These are phyloP conservation scores for Panzeria rudis DNA, from an alignment of 2,888 invertebrate species.

Conservation along the genomic window DNA sequence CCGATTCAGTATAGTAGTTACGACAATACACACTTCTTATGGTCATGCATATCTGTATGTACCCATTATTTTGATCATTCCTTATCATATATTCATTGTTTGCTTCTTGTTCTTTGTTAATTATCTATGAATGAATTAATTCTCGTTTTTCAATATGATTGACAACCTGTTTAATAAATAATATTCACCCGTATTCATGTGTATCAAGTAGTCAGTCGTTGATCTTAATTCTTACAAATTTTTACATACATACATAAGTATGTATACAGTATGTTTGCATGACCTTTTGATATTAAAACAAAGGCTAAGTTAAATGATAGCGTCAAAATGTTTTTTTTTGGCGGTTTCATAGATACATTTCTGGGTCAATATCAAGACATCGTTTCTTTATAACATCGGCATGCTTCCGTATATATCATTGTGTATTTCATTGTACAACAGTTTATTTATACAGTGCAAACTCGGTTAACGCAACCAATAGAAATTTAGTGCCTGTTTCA, in stretches of 20 bases:
- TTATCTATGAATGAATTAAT: conserved; percentile 11
- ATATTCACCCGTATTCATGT: neutral
- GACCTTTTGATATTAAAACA: neutral
- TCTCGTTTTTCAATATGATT: neutral
- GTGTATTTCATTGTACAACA: neutral
- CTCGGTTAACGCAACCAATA: no score
- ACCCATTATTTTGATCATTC: neutral
- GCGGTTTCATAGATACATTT: conserved; percentile 18
- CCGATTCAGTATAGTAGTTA: neutral
- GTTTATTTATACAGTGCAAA: no score
- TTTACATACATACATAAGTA: neutral
- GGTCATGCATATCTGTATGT: neutral
- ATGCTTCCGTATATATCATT: conserved; percentile 30
- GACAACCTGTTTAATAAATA: neutral
- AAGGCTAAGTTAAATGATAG: neutral
- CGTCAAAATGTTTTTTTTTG: neutral
- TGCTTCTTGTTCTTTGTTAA: neutral
- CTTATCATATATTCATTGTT: conserved; percentile 7
- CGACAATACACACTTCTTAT: neutral
- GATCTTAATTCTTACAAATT: neutral
- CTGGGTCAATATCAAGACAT: conserved; percentile 58
- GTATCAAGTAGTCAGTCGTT: neutral
- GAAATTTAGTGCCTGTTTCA: no score
- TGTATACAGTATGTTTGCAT: neutral
- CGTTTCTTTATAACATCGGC: conserved; percentile 20